Conservation (phyloP, 2,888 invertebrate genomes). For the Aphodius sticticus region DNA sequence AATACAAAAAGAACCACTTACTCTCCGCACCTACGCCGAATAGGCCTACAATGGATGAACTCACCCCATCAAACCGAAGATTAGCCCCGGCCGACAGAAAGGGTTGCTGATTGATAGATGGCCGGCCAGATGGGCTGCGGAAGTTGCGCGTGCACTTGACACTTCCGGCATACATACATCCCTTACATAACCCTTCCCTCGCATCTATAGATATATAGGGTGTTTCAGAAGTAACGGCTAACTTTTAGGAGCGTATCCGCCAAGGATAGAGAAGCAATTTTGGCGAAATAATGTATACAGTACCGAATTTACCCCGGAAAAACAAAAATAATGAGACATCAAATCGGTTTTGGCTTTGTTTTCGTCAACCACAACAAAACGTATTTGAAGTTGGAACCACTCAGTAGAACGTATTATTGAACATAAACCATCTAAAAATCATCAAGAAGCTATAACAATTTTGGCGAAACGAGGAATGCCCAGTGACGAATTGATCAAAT, state of each 20-base stretch:
- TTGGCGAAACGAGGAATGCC: too few species aligned
- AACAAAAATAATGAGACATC: too few species aligned
- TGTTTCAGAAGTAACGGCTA: background rate
- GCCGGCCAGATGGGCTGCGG: conserved; percentile 50
- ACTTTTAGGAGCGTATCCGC: background rate
- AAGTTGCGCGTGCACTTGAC: conserved; percentile 58
- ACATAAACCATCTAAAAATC: too few species aligned
- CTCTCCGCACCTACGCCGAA: background rate
- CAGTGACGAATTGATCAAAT: too few species aligned
- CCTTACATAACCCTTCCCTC: background rate
- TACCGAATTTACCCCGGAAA: too few species aligned
- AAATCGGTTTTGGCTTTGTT: too few species aligned
- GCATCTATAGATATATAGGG: background rate
- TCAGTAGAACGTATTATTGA: too few species aligned
- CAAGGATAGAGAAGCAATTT: background rate
- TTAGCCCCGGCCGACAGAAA: conserved; percentile 37
- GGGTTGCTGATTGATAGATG: conserved; percentile 48
- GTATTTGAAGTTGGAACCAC: too few species aligned
- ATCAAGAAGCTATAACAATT: too few species aligned
- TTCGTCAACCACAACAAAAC: too few species aligned
- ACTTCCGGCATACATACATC: conserved; percentile 49
- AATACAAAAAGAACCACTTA: conserved; percentile 21
- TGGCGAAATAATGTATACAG: background rate
- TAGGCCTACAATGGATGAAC: background rate
- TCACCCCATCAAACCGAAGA: conserved; percentile 37